Evolutionary conservation across 2,797 vertebrate species (phyloP).

Genomic region (Cossypha caffra): DNA sequence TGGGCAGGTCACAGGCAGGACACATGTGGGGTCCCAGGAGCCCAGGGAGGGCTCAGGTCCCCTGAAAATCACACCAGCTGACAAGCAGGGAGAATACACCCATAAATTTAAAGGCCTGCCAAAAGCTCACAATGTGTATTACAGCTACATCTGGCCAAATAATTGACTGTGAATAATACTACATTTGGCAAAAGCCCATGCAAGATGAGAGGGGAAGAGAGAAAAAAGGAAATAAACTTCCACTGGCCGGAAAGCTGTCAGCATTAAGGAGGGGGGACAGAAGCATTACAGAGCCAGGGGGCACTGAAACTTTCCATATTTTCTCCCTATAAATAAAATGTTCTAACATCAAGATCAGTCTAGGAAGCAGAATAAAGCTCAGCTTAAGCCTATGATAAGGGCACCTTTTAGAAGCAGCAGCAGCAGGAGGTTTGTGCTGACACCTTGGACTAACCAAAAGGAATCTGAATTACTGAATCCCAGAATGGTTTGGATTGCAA

Average conservation of each 20-base stretch:
- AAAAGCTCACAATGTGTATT: not conserved
- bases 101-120: not conserved
- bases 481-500: not conserved
- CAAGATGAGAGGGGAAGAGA: not conserved
- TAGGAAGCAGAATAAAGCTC: not conserved
- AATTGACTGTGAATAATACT: not conserved
- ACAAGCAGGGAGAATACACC: not conserved
- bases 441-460: not conserved
- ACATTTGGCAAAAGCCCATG: not conserved
- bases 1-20: not conserved
- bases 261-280: not conserved
- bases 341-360: not conserved
- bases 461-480: not conserved
- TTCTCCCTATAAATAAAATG: not conserved
- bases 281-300: not conserved
- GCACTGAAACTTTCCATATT: not conserved
- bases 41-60: not conserved
- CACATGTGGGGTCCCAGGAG: fast-evolving
- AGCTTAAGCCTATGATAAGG: not conserved
- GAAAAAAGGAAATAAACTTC: constrained; percentile 16
- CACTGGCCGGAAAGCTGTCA: not conserved
- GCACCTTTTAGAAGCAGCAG: not conserved
- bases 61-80: not conserved
- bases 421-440: not conserved
- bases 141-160: constrained; percentile 50